phyloP scores from a whole-genome alignment of 2,797 vertebrate species.

The Chloroceryle inda region DNA sequence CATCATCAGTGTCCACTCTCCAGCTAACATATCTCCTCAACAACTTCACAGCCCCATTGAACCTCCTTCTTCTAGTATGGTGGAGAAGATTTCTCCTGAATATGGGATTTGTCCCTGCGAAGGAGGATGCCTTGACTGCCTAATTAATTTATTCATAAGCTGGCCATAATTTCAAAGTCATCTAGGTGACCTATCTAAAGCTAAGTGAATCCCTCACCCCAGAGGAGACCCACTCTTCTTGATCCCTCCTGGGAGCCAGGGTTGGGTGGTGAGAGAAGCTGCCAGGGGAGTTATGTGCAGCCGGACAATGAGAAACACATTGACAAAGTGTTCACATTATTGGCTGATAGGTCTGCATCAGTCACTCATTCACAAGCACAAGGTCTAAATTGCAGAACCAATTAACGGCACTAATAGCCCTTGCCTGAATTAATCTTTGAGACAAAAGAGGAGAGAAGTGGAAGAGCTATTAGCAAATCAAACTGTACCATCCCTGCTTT shows the following conservation, averaged over 20 bases:
- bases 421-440: slow-evolving; percentile 99
- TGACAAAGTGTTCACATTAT: slow-evolving; percentile 97
- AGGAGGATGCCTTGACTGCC: background rate
- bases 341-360: slow-evolving; percentile 91
- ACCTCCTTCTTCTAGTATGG: background rate
- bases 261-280: slow-evolving; percentile 28
- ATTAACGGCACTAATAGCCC: slow-evolving; percentile 99
- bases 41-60: background rate
- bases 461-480: slow-evolving; percentile 93
- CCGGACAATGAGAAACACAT: slow-evolving; percentile 89
- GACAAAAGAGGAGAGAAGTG: slow-evolving; percentile 98
- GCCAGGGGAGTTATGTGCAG: slow-evolving; percentile 81
- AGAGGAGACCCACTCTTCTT: slow-evolving; percentile 16
- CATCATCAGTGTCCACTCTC: background rate
- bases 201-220: slow-evolving; percentile 59
- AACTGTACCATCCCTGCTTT: slow-evolving; percentile 98
- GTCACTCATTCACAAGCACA: slow-evolving; percentile 96
- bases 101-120: background rate
- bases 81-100: background rate
- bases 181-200: slow-evolving; percentile 73
- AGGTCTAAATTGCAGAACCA: slow-evolving; percentile 99
- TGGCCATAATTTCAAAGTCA: slow-evolving; percentile 65
- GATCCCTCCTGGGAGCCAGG: slow-evolving; percentile 44
- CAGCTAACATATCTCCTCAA: background rate
- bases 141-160: slow-evolving; percentile 70